Evolutionary conservation across 2,797 vertebrate species (phyloP), one percentile per base, ranked within the genome.

Genomic region (Sebastiscus albofasciatus): DNA sequence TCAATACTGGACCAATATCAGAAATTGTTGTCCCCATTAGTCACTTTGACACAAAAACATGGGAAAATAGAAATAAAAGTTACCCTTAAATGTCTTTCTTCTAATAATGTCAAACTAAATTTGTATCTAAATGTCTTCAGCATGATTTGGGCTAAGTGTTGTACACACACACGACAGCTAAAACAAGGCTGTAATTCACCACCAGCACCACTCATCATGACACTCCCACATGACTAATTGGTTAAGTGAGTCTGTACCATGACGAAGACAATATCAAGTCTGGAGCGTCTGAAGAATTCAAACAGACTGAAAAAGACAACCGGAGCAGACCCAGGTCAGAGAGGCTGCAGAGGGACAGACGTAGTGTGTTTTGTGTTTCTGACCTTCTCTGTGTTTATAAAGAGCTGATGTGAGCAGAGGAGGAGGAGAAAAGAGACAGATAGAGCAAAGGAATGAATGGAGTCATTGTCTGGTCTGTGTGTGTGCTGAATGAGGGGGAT

Each of bases 171-270:
- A 26, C 20, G 22, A 61, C 31, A 31, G 39, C 33, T 78, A 49
- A 80, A 77, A 75, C 55, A 68, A 72, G 42, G 69, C 27, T 56
- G 68, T 55, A 34, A 16, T 46, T 76, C 56, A 36, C 16, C 3
- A 20, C 24, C 56, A 27, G 64, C 72, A 8, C 18, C 33, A 29
- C 20, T 72, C 34, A 67, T 46, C 56, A 22, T 27, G 56, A 69
- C 79, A 59, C 87, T 88, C 90, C 90, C 88, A 61, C 80, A 52
- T 33, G 77, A 64, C 65, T 88, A 83, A 88, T 72, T 74, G 75
- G 55, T 69, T 13, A 59, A 67, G 31, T 75, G 64, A 68, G 66
- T 6, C 29, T 36, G 52, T 3, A 58, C 33, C 27, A 16, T 22
- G 14, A 55, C 16, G 49, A 24, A 70, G 49, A 65, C 46, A 65